phyloP scores from a whole-genome alignment of 1,140 invertebrate genomes.

The Orchesella cincta region DNA sequence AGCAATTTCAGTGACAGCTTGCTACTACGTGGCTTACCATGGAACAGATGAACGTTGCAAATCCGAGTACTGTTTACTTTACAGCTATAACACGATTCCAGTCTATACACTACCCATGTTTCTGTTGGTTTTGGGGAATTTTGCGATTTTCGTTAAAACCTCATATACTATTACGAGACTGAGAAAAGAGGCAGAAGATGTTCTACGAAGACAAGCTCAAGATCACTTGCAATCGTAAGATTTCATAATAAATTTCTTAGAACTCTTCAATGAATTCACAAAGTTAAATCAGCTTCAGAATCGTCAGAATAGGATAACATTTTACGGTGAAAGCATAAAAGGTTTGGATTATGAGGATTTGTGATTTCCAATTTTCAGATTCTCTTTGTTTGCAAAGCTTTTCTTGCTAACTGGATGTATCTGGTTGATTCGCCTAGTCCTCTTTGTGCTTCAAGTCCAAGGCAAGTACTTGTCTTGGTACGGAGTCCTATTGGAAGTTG shows the following conservation, averaged over 20 bases:
- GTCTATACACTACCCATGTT: conserved; percentile 18
- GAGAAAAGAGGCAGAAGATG: conserved; percentile 14
- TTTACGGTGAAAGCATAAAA: neutral
- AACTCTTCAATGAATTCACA: no score
- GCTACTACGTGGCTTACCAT: conserved; percentile 15
- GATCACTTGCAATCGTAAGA: conserved; percentile 34
- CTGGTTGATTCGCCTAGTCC: conserved; percentile 36
- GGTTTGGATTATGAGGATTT: neutral
- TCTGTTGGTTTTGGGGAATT: conserved; percentile 26
- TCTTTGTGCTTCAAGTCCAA: conserved; percentile 30
- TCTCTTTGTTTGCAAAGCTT: conserved; percentile 37
- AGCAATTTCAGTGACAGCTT: neutral
- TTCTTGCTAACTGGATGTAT: conserved; percentile 38
- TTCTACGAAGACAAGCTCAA: conserved; percentile 10
- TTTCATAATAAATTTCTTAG: neutral
- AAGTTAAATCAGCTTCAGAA: no score
- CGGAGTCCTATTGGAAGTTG: conserved; percentile 29
- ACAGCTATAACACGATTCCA: conserved; percentile 19
- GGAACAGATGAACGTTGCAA: neutral
- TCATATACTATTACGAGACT: conserved; percentile 7
- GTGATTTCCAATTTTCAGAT: neutral
- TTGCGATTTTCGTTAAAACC: conserved; percentile 32
- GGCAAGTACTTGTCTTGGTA: conserved; percentile 38
- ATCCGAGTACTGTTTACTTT: conserved; percentile 17
- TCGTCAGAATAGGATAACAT: no score